Evolutionary conservation across 2,113 vertebrate species (phyloP).

Genomic region (Hyla sarda): DNA sequence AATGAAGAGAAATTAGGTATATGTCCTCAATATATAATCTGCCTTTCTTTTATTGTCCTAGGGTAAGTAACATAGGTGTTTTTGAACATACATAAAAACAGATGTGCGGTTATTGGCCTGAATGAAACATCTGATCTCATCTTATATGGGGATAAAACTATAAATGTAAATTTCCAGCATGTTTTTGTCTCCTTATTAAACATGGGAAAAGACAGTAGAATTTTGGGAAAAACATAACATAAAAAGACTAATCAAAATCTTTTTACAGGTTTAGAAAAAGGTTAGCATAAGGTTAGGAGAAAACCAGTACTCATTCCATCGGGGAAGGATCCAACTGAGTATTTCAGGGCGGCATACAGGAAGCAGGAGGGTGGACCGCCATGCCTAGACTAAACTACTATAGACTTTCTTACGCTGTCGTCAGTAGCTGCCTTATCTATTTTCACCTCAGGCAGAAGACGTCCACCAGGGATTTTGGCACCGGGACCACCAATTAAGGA

Average conservation of each 20-base stretch:
- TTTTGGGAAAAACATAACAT: conserved; percentile 20
- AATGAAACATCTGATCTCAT: not conserved
- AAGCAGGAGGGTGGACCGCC: conserved; percentile 69
- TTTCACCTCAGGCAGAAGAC: conserved; percentile 98
- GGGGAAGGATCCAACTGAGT: conserved; percentile 34
- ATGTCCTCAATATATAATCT: not conserved
- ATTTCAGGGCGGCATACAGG: conserved; percentile 60
- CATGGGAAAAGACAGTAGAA: not conserved
- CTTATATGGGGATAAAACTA: not conserved
- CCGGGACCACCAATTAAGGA: conserved; percentile 90
- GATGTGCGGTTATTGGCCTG: not conserved
- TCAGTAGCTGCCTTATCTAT: conserved; percentile 91
- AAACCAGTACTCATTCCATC: conserved; percentile 42
- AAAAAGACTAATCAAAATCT: conserved; percentile 31
- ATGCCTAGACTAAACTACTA: conserved; percentile 82
- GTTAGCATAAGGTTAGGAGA: not conserved
- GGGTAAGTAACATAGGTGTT: not conserved
- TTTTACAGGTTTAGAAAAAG: not conserved
- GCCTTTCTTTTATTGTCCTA: not conserved
- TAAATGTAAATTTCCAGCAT: conserved; percentile 60
- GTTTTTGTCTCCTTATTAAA: conserved; percentile 58
- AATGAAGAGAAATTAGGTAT: not conserved
- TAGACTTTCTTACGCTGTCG: conserved; percentile 84
- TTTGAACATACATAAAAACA: not conserved
- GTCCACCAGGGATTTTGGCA: conserved; percentile 83